phyloP scores from a whole-genome alignment of 2,797 vertebrate genomes.

The Mionectes olivaceus region DNA sequence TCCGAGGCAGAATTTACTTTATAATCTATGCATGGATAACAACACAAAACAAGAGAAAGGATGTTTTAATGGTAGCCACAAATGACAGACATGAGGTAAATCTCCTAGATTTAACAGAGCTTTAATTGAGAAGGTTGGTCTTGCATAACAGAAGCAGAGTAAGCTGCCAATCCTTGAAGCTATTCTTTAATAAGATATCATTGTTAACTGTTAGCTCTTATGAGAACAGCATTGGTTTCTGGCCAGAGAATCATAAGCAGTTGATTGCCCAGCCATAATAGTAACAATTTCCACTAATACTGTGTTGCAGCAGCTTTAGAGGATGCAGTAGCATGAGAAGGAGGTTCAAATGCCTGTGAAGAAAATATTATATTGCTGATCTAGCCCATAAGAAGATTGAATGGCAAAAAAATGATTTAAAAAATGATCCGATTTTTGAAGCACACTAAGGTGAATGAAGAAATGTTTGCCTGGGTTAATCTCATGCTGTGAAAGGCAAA shows the following conservation, averaged over 20 bases:
- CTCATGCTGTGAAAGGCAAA: background rate
- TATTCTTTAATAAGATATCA: slow-evolving; percentile 28
- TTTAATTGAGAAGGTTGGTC: slow-evolving; percentile 57
- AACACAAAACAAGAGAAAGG: slow-evolving; percentile 17
- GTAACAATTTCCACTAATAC: slow-evolving; percentile 7
- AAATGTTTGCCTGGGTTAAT: background rate
- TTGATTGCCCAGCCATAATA: slow-evolving; percentile 9
- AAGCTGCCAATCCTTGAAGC: slow-evolving; percentile 21
- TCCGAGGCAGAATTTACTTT: slow-evolving; percentile 41
- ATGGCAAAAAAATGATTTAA: background rate
- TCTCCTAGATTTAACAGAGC: slow-evolving; percentile 2
- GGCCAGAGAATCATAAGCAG: slow-evolving; percentile 25
- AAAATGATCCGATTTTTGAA: background rate
- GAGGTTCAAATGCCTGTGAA: background rate
- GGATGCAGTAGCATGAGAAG: background rate
- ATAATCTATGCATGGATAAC: slow-evolving; percentile 7
- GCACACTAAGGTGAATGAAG: background rate
- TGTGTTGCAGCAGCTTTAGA: background rate
- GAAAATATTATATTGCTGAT: background rate
- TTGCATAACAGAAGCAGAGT: slow-evolving; percentile 36
- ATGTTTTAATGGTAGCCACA: slow-evolving; percentile 4
- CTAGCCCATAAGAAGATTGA: background rate
- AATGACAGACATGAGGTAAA: slow-evolving; percentile 27
- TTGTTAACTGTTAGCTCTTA: slow-evolving; percentile 26
- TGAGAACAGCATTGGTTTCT: background rate